These are phyloP conservation scores for Eulemur albifrons DNA, from an alignment of 2,797 vertebrate species.

Conservation along the genomic window DNA sequence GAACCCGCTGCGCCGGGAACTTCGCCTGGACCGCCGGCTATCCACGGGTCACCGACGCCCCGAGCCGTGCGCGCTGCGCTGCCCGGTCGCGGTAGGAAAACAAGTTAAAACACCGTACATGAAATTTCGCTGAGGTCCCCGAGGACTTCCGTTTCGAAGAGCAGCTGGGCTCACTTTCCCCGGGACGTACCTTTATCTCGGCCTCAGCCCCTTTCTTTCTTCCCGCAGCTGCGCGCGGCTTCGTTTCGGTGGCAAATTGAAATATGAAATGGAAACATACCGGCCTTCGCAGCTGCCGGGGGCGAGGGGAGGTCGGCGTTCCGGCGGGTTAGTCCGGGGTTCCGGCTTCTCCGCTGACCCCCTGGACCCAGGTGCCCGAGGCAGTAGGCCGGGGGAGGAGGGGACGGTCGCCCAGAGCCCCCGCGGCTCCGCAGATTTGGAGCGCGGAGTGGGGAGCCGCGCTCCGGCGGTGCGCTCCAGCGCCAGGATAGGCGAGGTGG, in stretches of 20 bases:
- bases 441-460: fast-evolving
- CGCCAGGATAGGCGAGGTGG: not conserved
- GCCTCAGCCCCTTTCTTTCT: not conserved
- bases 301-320: not conserved
- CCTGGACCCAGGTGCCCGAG: not conserved
- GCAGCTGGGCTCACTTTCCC: not conserved
- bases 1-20: not conserved
- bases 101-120: not conserved
- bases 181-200: not conserved
- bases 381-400: not conserved
- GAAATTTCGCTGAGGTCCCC: not conserved
- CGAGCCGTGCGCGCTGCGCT: fast-evolving
- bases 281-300: not conserved
- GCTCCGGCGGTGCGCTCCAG: fast-evolving
- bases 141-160: not conserved
- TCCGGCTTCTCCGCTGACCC: not conserved
- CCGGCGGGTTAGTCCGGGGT: not conserved
- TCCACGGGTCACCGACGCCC: not conserved
- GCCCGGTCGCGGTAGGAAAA: not conserved
- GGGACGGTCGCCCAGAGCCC: fast-evolving
- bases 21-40: fast-evolving
- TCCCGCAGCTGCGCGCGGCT: fast-evolving
- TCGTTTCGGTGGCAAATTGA: not conserved
- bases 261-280: not conserved
- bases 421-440: fast-evolving